Conservation (phyloP, 2,888 invertebrate species). For the Cyaniris semiargus region DNA sequence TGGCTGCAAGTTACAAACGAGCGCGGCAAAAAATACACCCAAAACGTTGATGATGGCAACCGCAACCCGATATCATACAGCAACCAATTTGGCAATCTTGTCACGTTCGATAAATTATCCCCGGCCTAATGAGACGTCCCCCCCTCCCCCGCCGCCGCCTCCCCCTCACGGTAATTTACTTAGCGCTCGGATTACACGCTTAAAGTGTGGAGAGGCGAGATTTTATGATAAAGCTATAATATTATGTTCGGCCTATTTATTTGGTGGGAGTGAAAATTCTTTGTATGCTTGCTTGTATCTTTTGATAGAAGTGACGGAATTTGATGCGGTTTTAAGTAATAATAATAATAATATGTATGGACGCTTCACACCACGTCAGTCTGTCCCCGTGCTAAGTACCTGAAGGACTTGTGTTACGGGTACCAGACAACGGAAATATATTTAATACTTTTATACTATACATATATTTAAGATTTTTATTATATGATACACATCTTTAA, state of each 20-base stretch:
- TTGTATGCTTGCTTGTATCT: background rate
- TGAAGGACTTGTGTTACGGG: no score
- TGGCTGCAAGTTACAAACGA: background rate
- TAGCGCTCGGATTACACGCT: slow-evolving; percentile 23
- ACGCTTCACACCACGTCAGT: no score
- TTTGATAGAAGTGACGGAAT: background rate
- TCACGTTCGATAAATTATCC: slow-evolving; percentile 40
- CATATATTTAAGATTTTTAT: no score
- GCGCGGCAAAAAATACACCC: background rate
- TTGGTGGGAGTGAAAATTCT: background rate
- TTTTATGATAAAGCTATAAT: background rate
- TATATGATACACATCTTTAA: no score
- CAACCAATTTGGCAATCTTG: slow-evolving; percentile 34
- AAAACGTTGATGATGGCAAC: slow-evolving; percentile 8
- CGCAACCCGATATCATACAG: slow-evolving; percentile 31
- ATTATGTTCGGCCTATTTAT: background rate
- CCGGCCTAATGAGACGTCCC: slow-evolving; percentile 40
- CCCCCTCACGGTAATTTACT: slow-evolving; percentile 36
- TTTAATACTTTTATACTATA: no score
- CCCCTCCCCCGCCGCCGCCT: slow-evolving; percentile 35
- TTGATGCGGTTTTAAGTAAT: background rate
- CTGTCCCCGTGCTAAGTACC: no score
- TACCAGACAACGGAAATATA: no score
- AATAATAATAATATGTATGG: no score
- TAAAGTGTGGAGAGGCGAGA: slow-evolving; percentile 20